Conservation (phyloP, 2,797 vertebrate species). For the Notoglanidium macrostoma region DNA sequence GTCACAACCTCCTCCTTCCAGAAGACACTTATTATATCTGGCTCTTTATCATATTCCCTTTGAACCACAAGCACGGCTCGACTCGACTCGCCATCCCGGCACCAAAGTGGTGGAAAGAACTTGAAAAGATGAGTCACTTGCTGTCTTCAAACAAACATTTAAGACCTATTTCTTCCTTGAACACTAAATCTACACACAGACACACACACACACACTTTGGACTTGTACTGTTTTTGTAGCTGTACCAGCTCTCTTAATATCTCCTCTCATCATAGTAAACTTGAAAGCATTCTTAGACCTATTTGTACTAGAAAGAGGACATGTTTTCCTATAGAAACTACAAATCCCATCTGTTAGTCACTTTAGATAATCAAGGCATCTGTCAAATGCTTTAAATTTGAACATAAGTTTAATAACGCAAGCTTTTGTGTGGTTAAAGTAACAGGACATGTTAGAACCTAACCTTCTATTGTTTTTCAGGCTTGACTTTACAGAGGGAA, state of each 20-base stretch:
- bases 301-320: not conserved
- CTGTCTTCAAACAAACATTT: not conserved
- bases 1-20: not conserved
- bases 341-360: not conserved
- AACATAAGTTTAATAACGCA: not conserved
- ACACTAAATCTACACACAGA: not conserved
- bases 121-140: constrained; percentile 7
- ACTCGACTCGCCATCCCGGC: not conserved
- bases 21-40: constrained; percentile 15
- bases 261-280: not conserved
- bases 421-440: too few relatives aligned
- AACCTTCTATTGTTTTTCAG: not conserved
- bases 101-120: constrained; percentile 6
- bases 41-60: constrained; percentile 5
- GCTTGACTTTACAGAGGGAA: not conserved
- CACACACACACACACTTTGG: not conserved
- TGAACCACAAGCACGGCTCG: not conserved
- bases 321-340: not conserved
- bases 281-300: not conserved
- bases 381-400: not conserved
- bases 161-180: not conserved
- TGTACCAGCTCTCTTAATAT: not conserved
- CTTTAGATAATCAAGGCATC: not conserved
- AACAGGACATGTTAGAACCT: not conserved
- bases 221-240: not conserved